A percentile compares a stretch with the other conserved stretches of the same genome.
Conservation (phyloP, 2,888 invertebrate species). For the Ischnus inquisitorius region DNA sequence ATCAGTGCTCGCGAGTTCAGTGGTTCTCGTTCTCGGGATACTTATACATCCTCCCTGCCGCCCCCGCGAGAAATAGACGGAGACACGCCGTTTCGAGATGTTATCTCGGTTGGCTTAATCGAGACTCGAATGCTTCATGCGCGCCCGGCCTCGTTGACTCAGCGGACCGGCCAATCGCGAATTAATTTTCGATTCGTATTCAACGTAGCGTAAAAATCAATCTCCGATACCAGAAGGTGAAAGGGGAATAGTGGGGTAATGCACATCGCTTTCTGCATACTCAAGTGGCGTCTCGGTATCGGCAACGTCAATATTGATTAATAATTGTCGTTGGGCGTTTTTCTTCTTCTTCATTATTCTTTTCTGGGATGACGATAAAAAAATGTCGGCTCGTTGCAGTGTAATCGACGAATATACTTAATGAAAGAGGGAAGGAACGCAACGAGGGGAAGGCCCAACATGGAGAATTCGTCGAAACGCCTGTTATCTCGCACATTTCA, state of each 20-base stretch:
- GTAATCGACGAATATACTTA: background rate
- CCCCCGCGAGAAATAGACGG: constrained; percentile 7
- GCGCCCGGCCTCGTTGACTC: constrained; percentile 51
- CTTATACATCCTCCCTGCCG: background rate
- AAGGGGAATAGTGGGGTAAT: background rate
- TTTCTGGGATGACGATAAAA: background rate
- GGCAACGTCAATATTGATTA: constrained; percentile 21
- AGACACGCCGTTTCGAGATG: constrained; percentile 14
- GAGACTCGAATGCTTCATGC: constrained; percentile 14
- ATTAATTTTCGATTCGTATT: constrained; percentile 42
- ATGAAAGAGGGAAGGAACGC: background rate
- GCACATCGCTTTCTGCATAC: constrained; percentile 1
- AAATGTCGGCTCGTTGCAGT: background rate
- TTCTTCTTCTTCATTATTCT: background rate
- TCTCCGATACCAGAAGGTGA: background rate
- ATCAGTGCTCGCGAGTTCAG: constrained; percentile 56
- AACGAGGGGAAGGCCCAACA: background rate
- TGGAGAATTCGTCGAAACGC: constrained; percentile 13
- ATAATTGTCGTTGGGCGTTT: background rate
- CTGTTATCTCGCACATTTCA: constrained; percentile 35
- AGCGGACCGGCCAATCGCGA: constrained; percentile 28
- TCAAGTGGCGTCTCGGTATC: constrained; percentile 17
- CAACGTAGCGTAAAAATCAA: constrained; percentile 33
- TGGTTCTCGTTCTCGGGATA: constrained; percentile 65
- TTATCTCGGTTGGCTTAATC: constrained; percentile 55